Evolutionary conservation across 2,113 vertebrate genomes (phyloP), one percentile per base, ranked within the genome.

Genomic region (Neolamprologus devosi): DNA sequence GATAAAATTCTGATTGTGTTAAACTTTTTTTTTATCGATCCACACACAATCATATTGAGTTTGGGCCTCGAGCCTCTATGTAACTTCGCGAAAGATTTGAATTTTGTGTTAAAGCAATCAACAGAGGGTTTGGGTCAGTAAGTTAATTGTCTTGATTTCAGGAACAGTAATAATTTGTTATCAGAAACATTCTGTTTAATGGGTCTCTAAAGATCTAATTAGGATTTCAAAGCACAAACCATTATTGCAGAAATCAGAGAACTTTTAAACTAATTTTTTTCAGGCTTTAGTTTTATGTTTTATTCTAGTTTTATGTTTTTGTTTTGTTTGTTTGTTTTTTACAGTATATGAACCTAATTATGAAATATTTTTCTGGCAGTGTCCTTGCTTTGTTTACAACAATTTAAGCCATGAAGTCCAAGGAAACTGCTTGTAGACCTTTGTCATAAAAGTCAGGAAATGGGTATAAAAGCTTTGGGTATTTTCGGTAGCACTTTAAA

Each of bases 161-260:
- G 65, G 65, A 73, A 45, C 35, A 73, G 37, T 73, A 42, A 42
- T 73, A 16, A 73, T 73, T 73, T 45, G 65, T 73, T 70, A 70
- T 70, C 35, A 70, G 65, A 70, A 70, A 70, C n/a, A 23, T 73
- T 73, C 3, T 73, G 68, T 73, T 45, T 45, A 42, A 73, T 73
- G 21, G 40, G 37, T 26, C 37, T 42, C 13, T 23, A 73, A 45
- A 73, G 65, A 73, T 73, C 65, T 73, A 26, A 73, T 45, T 73
- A 45, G 65, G 65, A 73, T 73, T 73, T 45, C n/a, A 42, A 73
- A 73, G 65, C 21, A 73, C n/a, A 73, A 42, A 42, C 12, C 5
- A 42, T 42, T 45, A 70, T 16, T 70, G 37, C 37, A 73, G n/a
- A 45, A 45, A 45, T 26, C 21, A 70, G 37, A 16, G 8, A 70